Evolutionary conservation across 2,888 invertebrate genomes (phyloP), one percentile per base, ranked within the genome.

Genomic region (Sesia apiformis): DNA sequence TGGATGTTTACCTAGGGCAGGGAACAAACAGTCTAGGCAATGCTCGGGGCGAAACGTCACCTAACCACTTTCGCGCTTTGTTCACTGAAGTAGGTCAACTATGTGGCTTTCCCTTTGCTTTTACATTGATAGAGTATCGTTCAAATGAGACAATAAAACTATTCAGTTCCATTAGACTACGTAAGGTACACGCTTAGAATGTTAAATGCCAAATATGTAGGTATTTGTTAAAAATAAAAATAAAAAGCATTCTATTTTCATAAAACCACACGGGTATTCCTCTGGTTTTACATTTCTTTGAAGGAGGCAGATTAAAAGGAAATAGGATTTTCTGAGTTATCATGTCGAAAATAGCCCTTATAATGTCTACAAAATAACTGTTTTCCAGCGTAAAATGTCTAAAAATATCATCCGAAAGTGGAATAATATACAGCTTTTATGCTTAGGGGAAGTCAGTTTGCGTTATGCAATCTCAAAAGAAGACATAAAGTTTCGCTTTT

Each of bases 1-100:
- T 53, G 55, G 56, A 49, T 60, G 60, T 63, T 61, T 63, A 54
- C 53, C 40, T 56, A 57, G 59, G 63, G 55, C 58, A 57, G 60
- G 50, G 50, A 53, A 57, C 56, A 59, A 60, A 61, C 56, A 56
- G 38, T 51, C 52, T 46, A 53, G 55, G 53, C 55, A 49, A 46
- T 53, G 57, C 57, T 56, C 46, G 56, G 49, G 57, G 57, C 57
- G 53, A 54, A 57, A 61, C 57, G 57, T 57, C 60, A 61, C 60
- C 55, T 53, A 56, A 60, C 59, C 58, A 59, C 57, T 59, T 55
- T 52, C 55, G 55, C 53, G 55, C 54, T 57, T 57, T 59, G 60
- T 57, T 53, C 49, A 49, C 23, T 50, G 55, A 60, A 57, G 60
- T 60, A 59, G 59, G 60, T 60, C 60, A 60, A 51, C 60, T 51